Evolutionary conservation across 2,888 invertebrate species (phyloP).

Genomic region (Cacoxenus indagator): DNA sequence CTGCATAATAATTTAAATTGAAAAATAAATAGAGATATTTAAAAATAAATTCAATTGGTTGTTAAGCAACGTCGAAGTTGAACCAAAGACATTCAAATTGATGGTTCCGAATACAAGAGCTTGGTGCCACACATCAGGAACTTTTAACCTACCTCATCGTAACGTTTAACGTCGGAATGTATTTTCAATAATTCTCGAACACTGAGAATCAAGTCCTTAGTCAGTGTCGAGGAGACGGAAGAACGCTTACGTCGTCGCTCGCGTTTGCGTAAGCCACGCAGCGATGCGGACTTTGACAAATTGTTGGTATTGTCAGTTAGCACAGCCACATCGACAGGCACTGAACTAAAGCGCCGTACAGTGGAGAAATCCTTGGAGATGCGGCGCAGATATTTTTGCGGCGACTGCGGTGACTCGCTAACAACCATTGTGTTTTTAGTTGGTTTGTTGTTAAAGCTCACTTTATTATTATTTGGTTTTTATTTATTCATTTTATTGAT

Average conservation of each 20-base stretch:
- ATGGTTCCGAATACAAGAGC: background rate
- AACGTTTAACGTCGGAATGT: constrained; percentile 47
- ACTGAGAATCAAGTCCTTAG: constrained; percentile 68
- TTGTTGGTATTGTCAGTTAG: background rate
- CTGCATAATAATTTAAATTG: too few relatives aligned
- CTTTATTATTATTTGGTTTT: background rate
- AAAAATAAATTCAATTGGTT: too few relatives aligned
- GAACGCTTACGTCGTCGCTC: constrained; percentile 63
- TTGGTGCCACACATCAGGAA: background rate
- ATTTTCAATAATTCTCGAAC: constrained; percentile 67
- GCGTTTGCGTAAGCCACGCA: constrained; percentile 55
- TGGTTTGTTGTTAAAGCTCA: background rate
- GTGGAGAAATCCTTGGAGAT: constrained; percentile 63
- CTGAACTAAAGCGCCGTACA: constrained; percentile 60
- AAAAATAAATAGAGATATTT: too few relatives aligned
- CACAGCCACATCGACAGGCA: constrained; percentile 35
- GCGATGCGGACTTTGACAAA: constrained; percentile 29
- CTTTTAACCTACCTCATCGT: constrained; percentile 48
- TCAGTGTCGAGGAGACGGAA: constrained; percentile 67
- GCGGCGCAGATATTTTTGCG: constrained; percentile 59
- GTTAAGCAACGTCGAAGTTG: too few relatives aligned
- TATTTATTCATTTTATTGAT: background rate
- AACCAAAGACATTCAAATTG: too few relatives aligned
- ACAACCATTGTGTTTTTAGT: constrained; percentile 42
- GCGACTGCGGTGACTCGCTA: constrained; percentile 48